Base-by-base conservation (phyloP, 2,888 invertebrate species). In the Elaeidobius kamerunicus region DNA sequence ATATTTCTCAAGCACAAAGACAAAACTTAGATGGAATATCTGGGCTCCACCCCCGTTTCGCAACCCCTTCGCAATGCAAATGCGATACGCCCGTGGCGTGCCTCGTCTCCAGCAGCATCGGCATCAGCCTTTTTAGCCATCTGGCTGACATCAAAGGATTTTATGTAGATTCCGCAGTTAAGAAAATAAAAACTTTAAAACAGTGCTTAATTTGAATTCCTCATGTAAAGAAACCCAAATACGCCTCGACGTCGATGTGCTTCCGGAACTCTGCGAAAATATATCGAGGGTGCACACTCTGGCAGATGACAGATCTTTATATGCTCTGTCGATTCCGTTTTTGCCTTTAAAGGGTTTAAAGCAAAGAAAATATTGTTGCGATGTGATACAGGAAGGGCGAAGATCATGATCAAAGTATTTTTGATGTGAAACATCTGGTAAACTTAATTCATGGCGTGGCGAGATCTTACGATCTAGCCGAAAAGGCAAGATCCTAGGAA, bases 121-220 rank as follows among this genome's bases (percentile, higher is more conserved):
- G 65, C 64, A 40, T 60, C 65, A 64, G 66, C 62, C 62, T 64
- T 66, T 64, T 66, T 68, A 71, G 70, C 69, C 69, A 70, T 67
- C 63, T 65, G 65, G 60, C 64, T 63, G 64, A 70, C 70, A 69
- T 71, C 72, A 71, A 72, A 71, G 68, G 71, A 67, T 69, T 71
- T 72, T 71, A 72, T 71, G 72, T 72, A 72, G 71, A 72, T 71
- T 15, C 12, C 32, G 40, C 59, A 54, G 61, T 62, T 70, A 70
- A 71, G 72, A 71, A 72, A 72, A 72, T 72, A 72, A 72, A 71
- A 72, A 72, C 66, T 70, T 70, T 70, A 69, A 70, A 72, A 71
- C 62, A 61, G 56, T 55, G 55, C 68, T 69, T 70, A 71, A 71
- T 70, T 70, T 67, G 65, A 67, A 68, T 68, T 68, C 65, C 57